phyloP scores from a whole-genome alignment of 92 coral and sea anemone genomes.

The Bergia puertoricense region DNA sequence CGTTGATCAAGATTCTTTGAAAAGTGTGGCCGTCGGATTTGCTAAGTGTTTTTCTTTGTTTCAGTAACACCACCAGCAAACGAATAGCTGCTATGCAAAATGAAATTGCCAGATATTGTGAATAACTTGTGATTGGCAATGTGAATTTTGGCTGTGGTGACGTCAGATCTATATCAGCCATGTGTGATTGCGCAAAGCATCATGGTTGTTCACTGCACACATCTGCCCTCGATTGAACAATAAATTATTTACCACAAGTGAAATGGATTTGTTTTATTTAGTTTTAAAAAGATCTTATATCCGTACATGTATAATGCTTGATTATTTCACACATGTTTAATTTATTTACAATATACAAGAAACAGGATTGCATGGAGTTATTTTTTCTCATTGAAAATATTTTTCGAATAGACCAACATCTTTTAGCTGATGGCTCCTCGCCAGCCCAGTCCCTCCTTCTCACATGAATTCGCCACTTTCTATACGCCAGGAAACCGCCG shows the following conservation, averaged over 20 bases:
- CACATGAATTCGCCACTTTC: conserved; percentile 8
- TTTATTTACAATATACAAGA: not conserved
- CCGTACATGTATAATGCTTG: not conserved
- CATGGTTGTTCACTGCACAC: not conserved
- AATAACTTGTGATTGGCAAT: conserved; percentile 11
- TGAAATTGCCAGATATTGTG: conserved; percentile 20
- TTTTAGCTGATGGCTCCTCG: conserved; percentile 17
- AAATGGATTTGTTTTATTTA: not conserved
- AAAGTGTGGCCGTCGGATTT: too few species aligned
- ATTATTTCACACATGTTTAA: not conserved
- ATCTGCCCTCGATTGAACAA: not conserved
- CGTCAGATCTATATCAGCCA: conserved; percentile 3
- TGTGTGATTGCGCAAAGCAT: not conserved
- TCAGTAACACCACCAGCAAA: conserved; percentile 21
- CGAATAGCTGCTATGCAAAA: conserved; percentile 14
- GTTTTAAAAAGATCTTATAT: not conserved
- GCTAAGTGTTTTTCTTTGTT: not conserved
- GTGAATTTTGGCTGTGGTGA: not conserved
- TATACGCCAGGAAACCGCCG: not conserved
- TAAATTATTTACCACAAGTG: not conserved
- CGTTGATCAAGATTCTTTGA: not conserved
- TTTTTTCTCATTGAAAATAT: not conserved
- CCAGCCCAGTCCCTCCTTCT: conserved; percentile 1
- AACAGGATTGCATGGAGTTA: not conserved
- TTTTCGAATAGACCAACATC: not conserved